Percentiles rank a stretch among this genome's conserved stretches.
Conservation (phyloP, 2,113 vertebrate species). For the pig (Sus scrofa) region DNA sequence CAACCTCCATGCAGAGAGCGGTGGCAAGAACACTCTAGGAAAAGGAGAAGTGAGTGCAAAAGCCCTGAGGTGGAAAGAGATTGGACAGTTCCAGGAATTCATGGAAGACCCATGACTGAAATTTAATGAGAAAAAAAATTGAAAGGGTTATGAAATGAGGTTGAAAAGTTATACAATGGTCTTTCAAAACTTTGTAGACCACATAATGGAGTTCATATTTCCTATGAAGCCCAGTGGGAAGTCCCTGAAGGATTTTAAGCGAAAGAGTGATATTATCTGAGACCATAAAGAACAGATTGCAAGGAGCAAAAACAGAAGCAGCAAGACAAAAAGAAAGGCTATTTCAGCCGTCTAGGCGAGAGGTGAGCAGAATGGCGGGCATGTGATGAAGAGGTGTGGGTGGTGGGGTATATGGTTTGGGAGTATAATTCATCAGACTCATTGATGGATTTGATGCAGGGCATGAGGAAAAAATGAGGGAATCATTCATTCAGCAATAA, state of each 20-base stretch:
- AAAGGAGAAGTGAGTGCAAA: neutral
- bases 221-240: neutral
- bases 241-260: conserved; percentile 4
- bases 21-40: neutral
- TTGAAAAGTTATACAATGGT: neutral
- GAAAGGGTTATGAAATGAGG: neutral
- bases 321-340: neutral
- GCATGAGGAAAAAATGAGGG: neutral
- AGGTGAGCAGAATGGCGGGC: neutral
- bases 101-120: neutral
- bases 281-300: neutral
- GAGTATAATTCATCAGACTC: neutral
- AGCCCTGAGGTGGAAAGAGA: neutral
- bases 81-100: neutral
- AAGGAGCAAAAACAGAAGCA: neutral
- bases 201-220: neutral
- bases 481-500: neutral
- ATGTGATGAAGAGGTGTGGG: neutral
- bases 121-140: neutral
- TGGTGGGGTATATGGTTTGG: neutral
- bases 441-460: neutral
- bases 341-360: neutral
- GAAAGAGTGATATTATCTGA: neutral
- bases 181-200: neutral
- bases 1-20: neutral